A percentile compares a stretch with the other conserved stretches of the same genome.
Conservation (phyloP, 2,113 vertebrate species). For the pig (Sus scrofa) region DNA sequence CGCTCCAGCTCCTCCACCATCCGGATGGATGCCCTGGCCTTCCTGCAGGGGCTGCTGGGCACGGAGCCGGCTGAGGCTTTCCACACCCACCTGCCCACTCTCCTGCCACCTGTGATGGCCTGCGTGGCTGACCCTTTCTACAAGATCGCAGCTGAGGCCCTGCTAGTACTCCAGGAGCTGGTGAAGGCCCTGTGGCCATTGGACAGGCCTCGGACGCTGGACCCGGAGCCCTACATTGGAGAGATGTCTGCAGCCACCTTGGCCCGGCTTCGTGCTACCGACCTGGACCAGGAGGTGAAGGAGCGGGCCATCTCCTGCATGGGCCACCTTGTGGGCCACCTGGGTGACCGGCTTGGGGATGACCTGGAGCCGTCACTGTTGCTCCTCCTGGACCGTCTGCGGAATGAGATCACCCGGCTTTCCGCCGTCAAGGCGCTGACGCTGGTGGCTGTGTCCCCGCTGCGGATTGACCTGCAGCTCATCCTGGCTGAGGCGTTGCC, state of each 20-base stretch:
- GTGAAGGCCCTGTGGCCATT: constrained; percentile 92
- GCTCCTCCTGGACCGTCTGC: constrained; percentile 94
- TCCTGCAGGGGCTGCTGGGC: constrained; percentile 93
- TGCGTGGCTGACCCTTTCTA: constrained; percentile 95
- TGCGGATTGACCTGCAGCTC: constrained; percentile 91
- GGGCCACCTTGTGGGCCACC: constrained; percentile 92
- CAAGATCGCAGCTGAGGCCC: constrained; percentile 94
- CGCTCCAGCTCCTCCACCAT: constrained; percentile 95
- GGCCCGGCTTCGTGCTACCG: constrained; percentile 93
- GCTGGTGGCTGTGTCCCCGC: constrained; percentile 90
- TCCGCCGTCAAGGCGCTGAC: constrained; percentile 93
- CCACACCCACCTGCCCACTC: constrained; percentile 92
- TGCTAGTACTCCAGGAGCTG: constrained; percentile 94
- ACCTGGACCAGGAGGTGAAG: constrained; percentile 98
- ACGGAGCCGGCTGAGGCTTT: constrained; percentile 93
- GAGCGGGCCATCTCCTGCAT: constrained; percentile 96
- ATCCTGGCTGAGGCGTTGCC: constrained; percentile 92
- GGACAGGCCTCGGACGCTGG: constrained; percentile 85
- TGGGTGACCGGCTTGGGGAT: constrained; percentile 92
- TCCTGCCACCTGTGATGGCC: constrained; percentile 90
- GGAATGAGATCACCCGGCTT: constrained; percentile 96
- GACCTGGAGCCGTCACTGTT: constrained; percentile 91
- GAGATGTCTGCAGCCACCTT: constrained; percentile 91
- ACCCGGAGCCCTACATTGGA: constrained; percentile 90
- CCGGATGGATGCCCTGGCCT: constrained; percentile 94